phyloP scores from a whole-genome alignment of 1,140 invertebrate species.

The Drosophila paulistorum region DNA sequence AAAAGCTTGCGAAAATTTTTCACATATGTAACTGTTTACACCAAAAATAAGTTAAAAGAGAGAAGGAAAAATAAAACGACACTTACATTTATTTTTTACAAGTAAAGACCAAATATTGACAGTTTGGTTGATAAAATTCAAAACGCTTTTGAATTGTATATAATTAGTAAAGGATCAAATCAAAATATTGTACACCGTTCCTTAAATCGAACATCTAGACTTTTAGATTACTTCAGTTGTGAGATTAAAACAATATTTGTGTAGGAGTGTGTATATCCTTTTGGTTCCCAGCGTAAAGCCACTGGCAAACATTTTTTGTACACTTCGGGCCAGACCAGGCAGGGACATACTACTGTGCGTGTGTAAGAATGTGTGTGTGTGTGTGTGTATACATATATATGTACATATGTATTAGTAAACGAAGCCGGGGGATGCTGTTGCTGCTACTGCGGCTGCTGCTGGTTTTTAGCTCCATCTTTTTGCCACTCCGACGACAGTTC shows the following conservation, averaged over 20 bases:
- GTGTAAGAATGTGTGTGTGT: slow-evolving; percentile 9
- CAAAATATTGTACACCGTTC: too few species aligned
- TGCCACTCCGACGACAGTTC: slow-evolving; percentile 54
- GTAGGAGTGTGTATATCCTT: not conserved
- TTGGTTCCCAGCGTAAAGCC: not conserved
- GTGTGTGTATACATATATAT: not conserved
- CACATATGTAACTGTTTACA: too few species aligned
- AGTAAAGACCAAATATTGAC: too few species aligned
- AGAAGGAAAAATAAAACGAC: too few species aligned
- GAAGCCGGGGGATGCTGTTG: slow-evolving; percentile 2
- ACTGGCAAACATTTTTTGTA: slow-evolving; percentile 3
- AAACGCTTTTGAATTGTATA: too few species aligned
- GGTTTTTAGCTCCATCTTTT: slow-evolving; percentile 28
- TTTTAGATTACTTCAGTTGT: too few species aligned
- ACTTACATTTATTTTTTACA: too few species aligned
- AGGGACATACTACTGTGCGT: not conserved
- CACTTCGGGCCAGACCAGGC: not conserved
- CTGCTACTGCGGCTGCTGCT: slow-evolving; percentile 53
- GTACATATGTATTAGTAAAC: not conserved
- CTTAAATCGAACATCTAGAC: too few species aligned
- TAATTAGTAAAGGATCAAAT: too few species aligned
- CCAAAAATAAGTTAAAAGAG: too few species aligned
- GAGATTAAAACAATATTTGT: not conserved
- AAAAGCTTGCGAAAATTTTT: too few species aligned
- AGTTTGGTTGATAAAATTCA: too few species aligned